phyloP scores from a whole-genome alignment of 2,888 invertebrate genomes.

The Plagiodera versicolora region DNA sequence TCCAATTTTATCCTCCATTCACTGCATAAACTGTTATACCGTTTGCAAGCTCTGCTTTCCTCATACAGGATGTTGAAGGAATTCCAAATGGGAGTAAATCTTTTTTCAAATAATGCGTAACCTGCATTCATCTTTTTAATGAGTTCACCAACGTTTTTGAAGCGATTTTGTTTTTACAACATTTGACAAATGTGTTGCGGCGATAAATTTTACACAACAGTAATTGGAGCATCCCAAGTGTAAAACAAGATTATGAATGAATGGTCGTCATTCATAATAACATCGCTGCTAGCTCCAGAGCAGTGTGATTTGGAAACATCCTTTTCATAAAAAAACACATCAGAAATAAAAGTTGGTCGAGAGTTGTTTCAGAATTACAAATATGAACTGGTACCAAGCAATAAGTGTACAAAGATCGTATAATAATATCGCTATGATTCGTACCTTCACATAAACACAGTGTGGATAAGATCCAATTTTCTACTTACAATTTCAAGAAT shows the following conservation, averaged over 20 bases:
- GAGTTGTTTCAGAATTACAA: background rate
- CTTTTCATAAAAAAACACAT: background rate
- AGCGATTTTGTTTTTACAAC: slow-evolving; percentile 15
- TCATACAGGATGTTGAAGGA: slow-evolving; percentile 22
- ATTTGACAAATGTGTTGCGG: slow-evolving; percentile 20
- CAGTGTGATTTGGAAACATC: background rate
- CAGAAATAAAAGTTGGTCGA: background rate
- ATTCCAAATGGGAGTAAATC: slow-evolving; percentile 23
- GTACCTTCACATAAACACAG: no score
- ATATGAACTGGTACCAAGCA: background rate
- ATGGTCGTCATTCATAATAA: slow-evolving; percentile 7
- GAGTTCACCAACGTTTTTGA: slow-evolving; percentile 14
- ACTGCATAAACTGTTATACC: slow-evolving; percentile 46
- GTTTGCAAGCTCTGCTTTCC: slow-evolving; percentile 34
- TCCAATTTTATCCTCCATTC: slow-evolving; percentile 59
- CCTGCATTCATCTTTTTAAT: slow-evolving; percentile 26
- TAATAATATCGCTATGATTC: no score
- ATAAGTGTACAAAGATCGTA: no score
- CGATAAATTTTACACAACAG: slow-evolving; percentile 18
- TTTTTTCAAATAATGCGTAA: slow-evolving; percentile 27
- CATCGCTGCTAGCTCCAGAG: background rate
- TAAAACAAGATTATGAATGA: slow-evolving; percentile 11
- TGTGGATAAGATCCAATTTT: background rate
- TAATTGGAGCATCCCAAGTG: slow-evolving; percentile 14
- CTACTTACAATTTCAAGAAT: background rate